Base-by-base conservation (phyloP, 1,140 invertebrate genomes). In the Drosophila bocqueti region DNA sequence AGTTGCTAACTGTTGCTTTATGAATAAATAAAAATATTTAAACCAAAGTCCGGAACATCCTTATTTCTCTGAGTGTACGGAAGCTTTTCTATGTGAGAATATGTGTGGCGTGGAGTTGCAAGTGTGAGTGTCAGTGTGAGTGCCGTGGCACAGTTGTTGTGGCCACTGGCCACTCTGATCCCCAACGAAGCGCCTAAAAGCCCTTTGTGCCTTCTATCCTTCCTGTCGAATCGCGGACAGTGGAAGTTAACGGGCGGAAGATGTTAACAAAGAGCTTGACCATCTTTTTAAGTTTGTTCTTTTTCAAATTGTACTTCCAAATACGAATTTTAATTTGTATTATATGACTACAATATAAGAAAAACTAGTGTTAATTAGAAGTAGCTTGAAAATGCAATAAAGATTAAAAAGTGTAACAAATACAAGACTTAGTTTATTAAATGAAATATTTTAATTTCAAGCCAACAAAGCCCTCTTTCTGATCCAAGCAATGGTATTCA, bases 101-200 rank as follows among this genome's bases (percentile, higher is more conserved):
- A 64, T 58, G 54, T 60, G 62, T 26, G 55, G 29, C 62, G n/a
- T 60, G 64, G 13, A 62, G 59, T 42, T 66, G 46, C 40, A 24
- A 24, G 40, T 46, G 63, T 21, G 31, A 61, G 24, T 66, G 63
- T 43, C 38, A 67, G 40, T 66, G 63, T 52, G 47, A 54, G 40
- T 55, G 47, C 47, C 63, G 26, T 50, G 69, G 26, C 69, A 18
- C 69, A 72, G 69, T 73, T 73, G 54, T n/a, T 73, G 50, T 16
- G 55, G 58, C 55, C 52, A 34, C 18, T 34, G 55, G 58, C 55
- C 52, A 34, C 18, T 34, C 40, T 63, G 66, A 79, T 71, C 58
- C 74, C 52, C 57, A 68, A 45, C 74, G 57, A 63, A 63, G 50
- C 75, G 58, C 26, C 66, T 63, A 59, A 76, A 77, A 77, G 75